phyloP scores from a whole-genome alignment of 2,113 vertebrate genomes.

The Aspiorhynchus laticeps region DNA sequence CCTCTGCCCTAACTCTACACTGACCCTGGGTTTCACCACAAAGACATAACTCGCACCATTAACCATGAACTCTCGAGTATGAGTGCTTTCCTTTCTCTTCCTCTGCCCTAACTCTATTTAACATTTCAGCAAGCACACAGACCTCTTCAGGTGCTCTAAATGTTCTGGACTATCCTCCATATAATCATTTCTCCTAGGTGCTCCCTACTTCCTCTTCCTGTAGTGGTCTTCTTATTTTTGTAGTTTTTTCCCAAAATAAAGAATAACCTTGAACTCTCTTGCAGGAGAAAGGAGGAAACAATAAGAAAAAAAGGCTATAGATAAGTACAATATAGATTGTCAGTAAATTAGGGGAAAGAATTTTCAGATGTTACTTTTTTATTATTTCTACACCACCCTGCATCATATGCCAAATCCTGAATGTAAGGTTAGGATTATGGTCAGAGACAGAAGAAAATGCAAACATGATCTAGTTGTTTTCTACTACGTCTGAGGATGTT shows the following conservation, averaged over 20 bases:
- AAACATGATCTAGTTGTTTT: too few species aligned
- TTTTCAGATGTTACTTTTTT: too few species aligned
- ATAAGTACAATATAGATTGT: neutral
- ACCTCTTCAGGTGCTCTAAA: constrained; percentile 2
- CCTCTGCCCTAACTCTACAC: constrained; percentile 55
- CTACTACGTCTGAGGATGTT: too few species aligned
- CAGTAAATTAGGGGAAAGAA: neutral
- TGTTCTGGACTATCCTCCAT: neutral
- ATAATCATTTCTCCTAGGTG: neutral
- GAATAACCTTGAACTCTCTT: neutral
- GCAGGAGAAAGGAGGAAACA: neutral
- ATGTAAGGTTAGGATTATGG: too few species aligned
- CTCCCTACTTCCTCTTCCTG: neutral
- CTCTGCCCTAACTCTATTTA: neutral
- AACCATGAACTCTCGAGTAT: constrained; percentile 61
- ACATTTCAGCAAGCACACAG: constrained; percentile 20
- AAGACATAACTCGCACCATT: constrained; percentile 62
- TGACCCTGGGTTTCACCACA: constrained; percentile 64
- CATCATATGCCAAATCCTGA: too few species aligned
- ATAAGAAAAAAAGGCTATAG: neutral
- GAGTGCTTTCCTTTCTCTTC: constrained; percentile 39
- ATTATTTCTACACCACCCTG: too few species aligned
- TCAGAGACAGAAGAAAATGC: too few species aligned
- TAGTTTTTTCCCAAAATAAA: neutral
- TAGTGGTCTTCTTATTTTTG: neutral